phyloP scores from a whole-genome alignment of 1,140 invertebrate species.

The Drosophila oshimai region DNA sequence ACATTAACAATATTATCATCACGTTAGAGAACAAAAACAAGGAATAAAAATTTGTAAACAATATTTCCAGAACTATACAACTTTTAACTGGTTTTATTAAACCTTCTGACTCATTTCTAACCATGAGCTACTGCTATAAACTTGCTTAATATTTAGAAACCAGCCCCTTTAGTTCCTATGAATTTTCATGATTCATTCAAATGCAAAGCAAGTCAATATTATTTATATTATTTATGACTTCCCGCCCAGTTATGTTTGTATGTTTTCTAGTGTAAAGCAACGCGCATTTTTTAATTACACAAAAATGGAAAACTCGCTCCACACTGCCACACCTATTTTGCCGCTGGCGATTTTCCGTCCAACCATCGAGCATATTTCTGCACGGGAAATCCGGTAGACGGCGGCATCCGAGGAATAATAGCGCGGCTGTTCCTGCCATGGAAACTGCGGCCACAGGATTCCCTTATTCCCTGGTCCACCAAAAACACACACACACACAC shows the following conservation, averaged over 20 bases:
- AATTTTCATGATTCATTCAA: conserved; percentile 15
- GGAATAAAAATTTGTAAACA: too few species aligned
- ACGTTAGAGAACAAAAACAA: too few species aligned
- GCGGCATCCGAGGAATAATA: conserved; percentile 18
- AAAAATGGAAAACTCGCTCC: neutral
- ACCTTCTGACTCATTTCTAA: conserved; percentile 7
- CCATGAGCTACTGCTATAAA: neutral
- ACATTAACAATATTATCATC: neutral
- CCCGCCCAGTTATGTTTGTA: neutral
- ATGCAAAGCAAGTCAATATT: conserved; percentile 7
- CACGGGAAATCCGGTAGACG: conserved; percentile 12
- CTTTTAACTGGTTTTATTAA: neutral
- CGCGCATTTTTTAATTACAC: neutral
- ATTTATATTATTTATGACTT: conserved; percentile 10
- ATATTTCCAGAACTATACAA: too few species aligned
- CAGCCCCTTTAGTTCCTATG: neutral
- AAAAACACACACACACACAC: neutral
- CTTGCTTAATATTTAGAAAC: neutral
- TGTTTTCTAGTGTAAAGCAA: conserved; percentile 7
- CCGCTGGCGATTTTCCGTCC: conserved; percentile 33
- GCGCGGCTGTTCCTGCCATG: conserved; percentile 5
- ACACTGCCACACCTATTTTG: conserved; percentile 29
- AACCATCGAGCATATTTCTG: neutral
- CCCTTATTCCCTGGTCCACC: neutral
- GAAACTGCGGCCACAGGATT: conserved; percentile 12